A percentile compares a stretch with the other conserved stretches of the same genome.
These are phyloP conservation scores for Eilema sororculum DNA, from an alignment of 2,888 invertebrate species.

Conservation along the genomic window DNA sequence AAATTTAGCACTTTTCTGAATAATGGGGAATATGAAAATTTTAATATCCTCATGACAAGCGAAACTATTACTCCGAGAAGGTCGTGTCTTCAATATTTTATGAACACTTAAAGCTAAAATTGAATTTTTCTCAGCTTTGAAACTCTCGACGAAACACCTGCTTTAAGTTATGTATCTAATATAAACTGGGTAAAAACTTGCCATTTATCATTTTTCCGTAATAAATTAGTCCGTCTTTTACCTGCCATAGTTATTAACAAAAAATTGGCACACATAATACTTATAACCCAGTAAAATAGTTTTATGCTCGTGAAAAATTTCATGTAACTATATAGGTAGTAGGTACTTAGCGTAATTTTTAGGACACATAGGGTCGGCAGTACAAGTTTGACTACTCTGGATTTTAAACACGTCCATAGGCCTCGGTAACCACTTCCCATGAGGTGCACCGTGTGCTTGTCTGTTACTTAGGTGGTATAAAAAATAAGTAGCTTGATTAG, in stretches of 20 bases:
- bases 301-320: no score
- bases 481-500: no score
- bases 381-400: no score
- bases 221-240: neutral
- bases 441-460: no score
- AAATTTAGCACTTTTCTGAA: conserved; percentile 60
- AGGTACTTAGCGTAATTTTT: no score
- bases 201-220: neutral
- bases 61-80: conserved; percentile 65
- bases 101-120: conserved; percentile 61
- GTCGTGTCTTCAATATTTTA: conserved; percentile 72
- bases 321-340: no score
- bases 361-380: no score
- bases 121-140: conserved; percentile 65
- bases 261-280: neutral
- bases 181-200: neutral
- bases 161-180: conserved; percentile 8
- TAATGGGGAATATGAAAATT: conserved; percentile 70
- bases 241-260: neutral
- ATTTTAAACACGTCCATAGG: no score
- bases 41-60: conserved; percentile 76
- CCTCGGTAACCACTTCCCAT: no score
- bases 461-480: no score
- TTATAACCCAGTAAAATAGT: neutral
- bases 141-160: conserved; percentile 55